Base-by-base conservation (phyloP, 2,797 vertebrate species). In the Myripristis jacobus region DNA sequence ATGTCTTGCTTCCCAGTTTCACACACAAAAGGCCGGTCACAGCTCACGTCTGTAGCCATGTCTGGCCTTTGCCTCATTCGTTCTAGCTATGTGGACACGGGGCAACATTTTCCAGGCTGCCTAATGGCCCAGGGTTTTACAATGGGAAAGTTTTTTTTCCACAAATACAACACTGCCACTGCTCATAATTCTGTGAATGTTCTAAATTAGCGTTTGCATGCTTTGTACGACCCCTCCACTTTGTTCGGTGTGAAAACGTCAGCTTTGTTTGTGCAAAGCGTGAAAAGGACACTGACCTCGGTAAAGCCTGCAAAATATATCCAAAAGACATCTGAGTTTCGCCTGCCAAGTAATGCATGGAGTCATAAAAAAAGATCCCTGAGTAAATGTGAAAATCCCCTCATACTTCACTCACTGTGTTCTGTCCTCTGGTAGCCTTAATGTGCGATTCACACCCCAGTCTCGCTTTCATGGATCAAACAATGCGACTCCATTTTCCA, bases 61-160 rank as follows among this genome's bases (percentile, higher is more conserved):
- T 82, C 84, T 83, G 67, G 79, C 77, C 81, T 84, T 76, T 69
- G 72, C 66, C 79, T 89, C 72, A 75, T 73, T 87, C 66, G 59
- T 27, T 80, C 59, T 58, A 70, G 65, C 82, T 77, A 36, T 77
- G 84, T 82, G 73, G 83, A 87, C 85, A 73, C 12, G 52, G 70
- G 71, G 75, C 83, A 87, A 86, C 68, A 67, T 82, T 89, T 89
- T 86, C 85, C 88, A 89, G 86, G 22, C 82, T 79, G 46, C 70
- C 86, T 75, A 86, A 79, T 77, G 57, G 82, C 75, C 75, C 70
- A 2, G 54, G 22, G 51, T 86, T 90, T 89, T 87, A 91, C 83
- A 87, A 87, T 84, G 67, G 85, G 71, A 88, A 89, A 87, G 60
- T 80, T 79, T 89, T 88, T 88, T n/a, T 87, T 86, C 70, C 59